Evolutionary conservation across 2,797 vertebrate genomes (phyloP).

Genomic region (Anas capensis): DNA sequence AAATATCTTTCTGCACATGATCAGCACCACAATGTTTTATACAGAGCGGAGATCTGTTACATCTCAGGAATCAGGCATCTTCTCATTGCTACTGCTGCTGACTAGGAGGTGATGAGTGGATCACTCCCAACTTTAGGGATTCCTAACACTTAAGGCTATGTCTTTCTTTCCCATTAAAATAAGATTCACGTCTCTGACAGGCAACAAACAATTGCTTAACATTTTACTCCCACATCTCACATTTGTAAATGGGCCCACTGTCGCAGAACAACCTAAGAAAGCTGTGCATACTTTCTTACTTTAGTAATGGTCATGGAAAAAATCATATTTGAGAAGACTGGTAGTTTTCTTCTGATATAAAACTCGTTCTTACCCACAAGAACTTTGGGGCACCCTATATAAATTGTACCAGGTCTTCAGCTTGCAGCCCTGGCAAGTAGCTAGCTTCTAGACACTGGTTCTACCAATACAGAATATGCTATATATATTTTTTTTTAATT

Average conservation of each 20-base stretch:
- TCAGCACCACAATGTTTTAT: neutral
- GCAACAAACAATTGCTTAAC: constrained; percentile 35
- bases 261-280: neutral
- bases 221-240: neutral
- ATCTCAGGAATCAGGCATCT: neutral
- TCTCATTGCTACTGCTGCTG: neutral
- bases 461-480: neutral
- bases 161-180: constrained; percentile 42
- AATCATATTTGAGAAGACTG: neutral
- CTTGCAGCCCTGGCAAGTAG: neutral
- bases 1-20: neutral
- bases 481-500: neutral
- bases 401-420: neutral
- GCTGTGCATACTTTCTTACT: neutral
- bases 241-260: neutral
- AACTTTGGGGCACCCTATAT: neutral
- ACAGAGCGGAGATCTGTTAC: accelerated
- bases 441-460: neutral
- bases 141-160: constrained; percentile 43
- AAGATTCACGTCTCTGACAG: constrained; percentile 27
- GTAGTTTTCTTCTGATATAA: neutral
- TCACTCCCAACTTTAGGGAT: constrained; percentile 14
- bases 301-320: neutral
- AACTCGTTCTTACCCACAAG: neutral
- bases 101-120: neutral